Evolutionary conservation across 2,113 vertebrate species (phyloP).

Genomic region (Amazona guildingii): DNA sequence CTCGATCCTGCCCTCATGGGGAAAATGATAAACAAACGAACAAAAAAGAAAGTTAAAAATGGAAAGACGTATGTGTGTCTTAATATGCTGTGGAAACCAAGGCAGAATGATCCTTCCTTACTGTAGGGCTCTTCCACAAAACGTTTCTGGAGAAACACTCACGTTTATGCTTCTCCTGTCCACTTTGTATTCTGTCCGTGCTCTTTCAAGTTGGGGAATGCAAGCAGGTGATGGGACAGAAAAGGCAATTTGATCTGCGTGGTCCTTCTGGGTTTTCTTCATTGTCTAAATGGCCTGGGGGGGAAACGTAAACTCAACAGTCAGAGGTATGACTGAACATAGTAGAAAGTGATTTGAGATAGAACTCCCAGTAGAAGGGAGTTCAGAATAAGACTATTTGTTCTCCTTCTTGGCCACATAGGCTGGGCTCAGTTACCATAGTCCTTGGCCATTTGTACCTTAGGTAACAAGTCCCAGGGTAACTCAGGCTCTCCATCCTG

Average conservation of each 20-base stretch:
- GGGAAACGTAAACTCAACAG: not conserved
- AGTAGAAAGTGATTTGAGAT: not conserved
- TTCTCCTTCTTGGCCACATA: not conserved
- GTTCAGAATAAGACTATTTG: not conserved
- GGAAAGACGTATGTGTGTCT: not conserved
- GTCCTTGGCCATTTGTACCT: not conserved
- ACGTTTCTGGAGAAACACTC: not conserved
- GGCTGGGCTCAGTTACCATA: not conserved
- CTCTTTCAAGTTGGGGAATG: not conserved
- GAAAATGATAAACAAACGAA: not conserved
- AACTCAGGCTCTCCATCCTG: not conserved
- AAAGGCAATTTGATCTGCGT: fast-evolving
- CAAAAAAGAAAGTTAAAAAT: not conserved
- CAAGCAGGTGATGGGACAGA: fast-evolving
- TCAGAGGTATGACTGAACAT: not conserved
- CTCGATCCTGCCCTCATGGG: not conserved
- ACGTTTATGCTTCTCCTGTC: not conserved
- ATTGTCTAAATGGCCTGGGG: not conserved
- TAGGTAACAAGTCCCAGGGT: not conserved
- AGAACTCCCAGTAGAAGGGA: not conserved
- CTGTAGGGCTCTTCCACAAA: not conserved
- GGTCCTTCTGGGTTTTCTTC: not conserved
- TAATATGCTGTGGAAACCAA: not conserved
- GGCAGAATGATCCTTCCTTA: not conserved
- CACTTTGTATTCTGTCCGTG: fast-evolving